Conservation (phyloP, 1,140 invertebrate species). For the Samia ricini region DNA sequence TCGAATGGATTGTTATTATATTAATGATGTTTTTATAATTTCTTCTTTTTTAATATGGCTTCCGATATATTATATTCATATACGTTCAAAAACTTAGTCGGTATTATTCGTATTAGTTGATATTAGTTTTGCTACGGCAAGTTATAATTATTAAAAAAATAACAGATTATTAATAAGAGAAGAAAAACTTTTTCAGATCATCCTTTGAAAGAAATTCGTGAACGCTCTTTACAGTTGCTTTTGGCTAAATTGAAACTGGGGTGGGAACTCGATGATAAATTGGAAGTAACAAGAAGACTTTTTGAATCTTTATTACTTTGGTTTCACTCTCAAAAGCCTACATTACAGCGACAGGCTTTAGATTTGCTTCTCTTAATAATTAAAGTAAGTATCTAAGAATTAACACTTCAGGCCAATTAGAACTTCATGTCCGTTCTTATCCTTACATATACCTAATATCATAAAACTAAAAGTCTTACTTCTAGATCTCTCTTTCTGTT, state of each 20-base stretch:
- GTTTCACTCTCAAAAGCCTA: slow-evolving; percentile 46
- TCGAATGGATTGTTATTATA: neutral
- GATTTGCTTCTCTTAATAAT: slow-evolving; percentile 47
- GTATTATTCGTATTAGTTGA: slow-evolving; percentile 4
- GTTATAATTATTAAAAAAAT: neutral
- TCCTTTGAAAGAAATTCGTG: slow-evolving; percentile 65
- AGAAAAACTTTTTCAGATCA: slow-evolving; percentile 38
- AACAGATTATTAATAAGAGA: neutral
- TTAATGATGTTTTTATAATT: slow-evolving; percentile 2
- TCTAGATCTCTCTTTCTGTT: too few species aligned
- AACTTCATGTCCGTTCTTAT: too few species aligned
- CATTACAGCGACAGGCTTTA: slow-evolving; percentile 53
- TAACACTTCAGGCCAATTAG: neutral
- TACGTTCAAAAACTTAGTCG: slow-evolving; percentile 63
- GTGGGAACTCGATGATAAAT: slow-evolving; percentile 61
- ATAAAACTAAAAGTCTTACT: too few species aligned
- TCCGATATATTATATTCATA: slow-evolving; percentile 31
- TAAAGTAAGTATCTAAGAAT: slow-evolving; percentile 40
- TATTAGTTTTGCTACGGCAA: neutral
- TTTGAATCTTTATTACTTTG: slow-evolving; percentile 52
- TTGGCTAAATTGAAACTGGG: slow-evolving; percentile 53
- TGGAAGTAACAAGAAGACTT: slow-evolving; percentile 45
- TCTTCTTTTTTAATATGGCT: slow-evolving; percentile 5
- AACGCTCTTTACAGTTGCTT: slow-evolving; percentile 53
- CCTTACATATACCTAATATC: too few species aligned